These are phyloP conservation scores for Echinometra lucunter DNA, from an alignment of 53 echinoderm and acorn worm genomes.

Conservation along the genomic window DNA sequence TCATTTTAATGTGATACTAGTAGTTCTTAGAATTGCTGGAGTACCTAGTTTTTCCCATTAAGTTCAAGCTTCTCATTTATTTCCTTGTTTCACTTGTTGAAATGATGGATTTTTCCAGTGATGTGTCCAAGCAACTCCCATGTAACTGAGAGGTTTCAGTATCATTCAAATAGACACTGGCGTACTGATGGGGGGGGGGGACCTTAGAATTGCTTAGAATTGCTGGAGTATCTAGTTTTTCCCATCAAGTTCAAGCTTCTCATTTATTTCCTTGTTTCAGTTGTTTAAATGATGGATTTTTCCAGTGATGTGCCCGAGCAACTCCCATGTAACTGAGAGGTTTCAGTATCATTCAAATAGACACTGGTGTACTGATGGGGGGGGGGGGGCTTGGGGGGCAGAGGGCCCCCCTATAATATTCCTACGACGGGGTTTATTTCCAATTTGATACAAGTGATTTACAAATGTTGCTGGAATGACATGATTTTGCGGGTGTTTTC, in stretches of 20 bases:
- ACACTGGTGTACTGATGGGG: not conserved
- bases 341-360: not conserved
- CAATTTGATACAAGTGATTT: too few relatives aligned
- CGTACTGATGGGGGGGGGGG: not conserved
- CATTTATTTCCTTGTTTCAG: constrained; percentile 1
- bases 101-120: too few relatives aligned
- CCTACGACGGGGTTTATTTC: too few relatives aligned
- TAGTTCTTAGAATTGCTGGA: not conserved
- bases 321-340: not conserved
- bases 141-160: not conserved
- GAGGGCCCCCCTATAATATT: too few relatives aligned
- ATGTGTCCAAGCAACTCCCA: not conserved
- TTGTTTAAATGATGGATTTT: not conserved
- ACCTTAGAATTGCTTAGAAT: not conserved
- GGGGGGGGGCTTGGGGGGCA: too few relatives aligned
- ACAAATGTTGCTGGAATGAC: too few relatives aligned
- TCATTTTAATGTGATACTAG: not conserved
- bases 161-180: not conserved
- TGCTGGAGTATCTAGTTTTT: not conserved
- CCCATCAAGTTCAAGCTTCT: not conserved
- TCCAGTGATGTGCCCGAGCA: not conserved
- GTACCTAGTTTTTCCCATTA: not conserved
- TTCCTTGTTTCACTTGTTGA: not conserved
- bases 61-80: not conserved
- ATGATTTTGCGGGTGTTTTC: too few relatives aligned